phyloP scores from a whole-genome alignment of 1,140 invertebrate species.

The Drosophila lowei region DNA sequence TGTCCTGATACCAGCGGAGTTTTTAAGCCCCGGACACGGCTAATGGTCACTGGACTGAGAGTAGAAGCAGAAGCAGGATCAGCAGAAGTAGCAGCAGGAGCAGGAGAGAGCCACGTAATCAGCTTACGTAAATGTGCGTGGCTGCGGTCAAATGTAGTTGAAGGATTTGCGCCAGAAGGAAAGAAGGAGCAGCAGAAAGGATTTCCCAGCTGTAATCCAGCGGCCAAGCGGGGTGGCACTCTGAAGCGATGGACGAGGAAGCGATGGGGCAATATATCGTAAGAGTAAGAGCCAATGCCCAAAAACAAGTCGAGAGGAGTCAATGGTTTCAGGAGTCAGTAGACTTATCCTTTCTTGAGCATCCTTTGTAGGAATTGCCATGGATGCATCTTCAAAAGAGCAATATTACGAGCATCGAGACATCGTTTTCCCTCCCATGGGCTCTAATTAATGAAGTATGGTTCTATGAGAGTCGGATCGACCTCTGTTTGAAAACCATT shows the following conservation, averaged over 20 bases:
- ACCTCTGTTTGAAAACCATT: too few species aligned
- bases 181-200: slow-evolving; percentile 35
- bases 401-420: too few species aligned
- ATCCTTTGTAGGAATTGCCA: too few species aligned
- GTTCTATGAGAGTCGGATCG: too few species aligned
- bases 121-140: slow-evolving; percentile 74
- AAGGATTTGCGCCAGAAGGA: slow-evolving; percentile 62
- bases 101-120: slow-evolving; percentile 53
- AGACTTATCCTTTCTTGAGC: too few species aligned
- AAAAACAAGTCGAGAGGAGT: too few species aligned
- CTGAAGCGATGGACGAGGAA: too few species aligned
- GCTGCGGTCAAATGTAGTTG: slow-evolving; percentile 64
- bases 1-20: background rate
- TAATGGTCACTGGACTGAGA: slow-evolving; percentile 48
- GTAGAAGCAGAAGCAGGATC: background rate
- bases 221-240: background rate
- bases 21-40: slow-evolving; percentile 9
- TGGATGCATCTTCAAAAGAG: too few species aligned
- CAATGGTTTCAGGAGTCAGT: too few species aligned
- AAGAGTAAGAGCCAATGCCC: background rate
- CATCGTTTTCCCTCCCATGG: too few species aligned
- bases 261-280: too few species aligned
- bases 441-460: too few species aligned
- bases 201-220: slow-evolving; percentile 49
- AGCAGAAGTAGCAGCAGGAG: background rate